These are phyloP conservation scores for Agrochola litura DNA, from an alignment of 2,888 invertebrate genomes.

Conservation along the genomic window DNA sequence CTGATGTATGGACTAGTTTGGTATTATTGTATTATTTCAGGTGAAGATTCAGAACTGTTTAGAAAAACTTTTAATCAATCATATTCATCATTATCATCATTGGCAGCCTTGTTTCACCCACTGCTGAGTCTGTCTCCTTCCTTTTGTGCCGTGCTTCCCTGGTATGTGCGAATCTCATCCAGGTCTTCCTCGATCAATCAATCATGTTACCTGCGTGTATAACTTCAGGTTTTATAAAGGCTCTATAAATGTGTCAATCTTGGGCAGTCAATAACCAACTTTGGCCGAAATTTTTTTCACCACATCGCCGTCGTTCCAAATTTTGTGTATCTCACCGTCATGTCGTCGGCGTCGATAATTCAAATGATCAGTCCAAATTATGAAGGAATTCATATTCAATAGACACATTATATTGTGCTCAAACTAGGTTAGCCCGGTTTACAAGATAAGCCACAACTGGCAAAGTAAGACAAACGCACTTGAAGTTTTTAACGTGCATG, in stretches of 20 bases:
- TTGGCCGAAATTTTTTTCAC: not conserved
- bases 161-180: too few relatives aligned
- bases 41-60: too few relatives aligned
- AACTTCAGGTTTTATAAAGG: not conserved
- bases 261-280: not conserved
- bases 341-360: not conserved
- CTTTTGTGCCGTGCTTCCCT: too few relatives aligned
- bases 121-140: too few relatives aligned
- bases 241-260: not conserved
- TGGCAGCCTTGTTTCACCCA: too few relatives aligned
- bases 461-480: not conserved
- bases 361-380: not conserved
- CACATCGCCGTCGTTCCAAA: too few relatives aligned
- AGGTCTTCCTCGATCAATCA: too few relatives aligned
- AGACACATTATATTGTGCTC: not conserved
- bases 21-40: slow-evolving; percentile 37
- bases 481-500: not conserved
- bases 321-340: not conserved
- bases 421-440: not conserved
- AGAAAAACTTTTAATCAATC: too few relatives aligned
- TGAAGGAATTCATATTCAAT: not conserved
- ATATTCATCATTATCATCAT: too few relatives aligned
- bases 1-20: slow-evolving; percentile 39
- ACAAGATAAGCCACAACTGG: not conserved
- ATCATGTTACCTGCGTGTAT: too few relatives aligned